Evolutionary conservation across 2,797 vertebrate genomes (phyloP).

Genomic region (Pangasius sanitwongsei): DNA sequence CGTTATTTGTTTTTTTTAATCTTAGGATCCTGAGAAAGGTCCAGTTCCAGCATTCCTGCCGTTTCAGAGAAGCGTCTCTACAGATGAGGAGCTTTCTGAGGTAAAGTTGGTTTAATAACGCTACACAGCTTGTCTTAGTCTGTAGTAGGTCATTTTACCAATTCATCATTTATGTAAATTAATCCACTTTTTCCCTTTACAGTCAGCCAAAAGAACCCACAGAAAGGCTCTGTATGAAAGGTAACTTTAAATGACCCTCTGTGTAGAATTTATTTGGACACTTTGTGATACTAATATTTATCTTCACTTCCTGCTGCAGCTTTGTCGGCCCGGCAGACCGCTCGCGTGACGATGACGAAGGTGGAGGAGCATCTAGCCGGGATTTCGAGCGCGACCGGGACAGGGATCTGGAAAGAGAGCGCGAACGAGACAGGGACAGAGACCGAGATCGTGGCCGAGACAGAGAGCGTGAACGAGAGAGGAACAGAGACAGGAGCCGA

Average conservation of each 20-base stretch:
- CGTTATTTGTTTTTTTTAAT: constrained; percentile 27
- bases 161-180: background rate
- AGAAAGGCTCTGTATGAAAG: constrained; percentile 90
- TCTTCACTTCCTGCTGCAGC: constrained; percentile 64
- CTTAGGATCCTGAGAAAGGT: constrained; percentile 91
- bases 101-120: constrained; percentile 64
- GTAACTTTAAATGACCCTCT: constrained; percentile 66
- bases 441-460: constrained; percentile 64
- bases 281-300: background rate
- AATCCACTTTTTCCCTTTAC: constrained; percentile 52
- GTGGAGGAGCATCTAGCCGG: constrained; percentile 24
- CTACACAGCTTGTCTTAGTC: background rate
- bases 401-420: constrained; percentile 58
- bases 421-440: constrained; percentile 61
- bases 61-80: constrained; percentile 89
- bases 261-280: background rate
- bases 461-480: constrained; percentile 67
- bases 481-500: constrained; percentile 33
- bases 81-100: constrained; percentile 87
- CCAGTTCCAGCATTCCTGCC: constrained; percentile 88
- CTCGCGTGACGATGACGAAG: constrained; percentile 76
- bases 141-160: no score
- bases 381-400: constrained; percentile 53
- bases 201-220: constrained; percentile 83
- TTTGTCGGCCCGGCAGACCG: constrained; percentile 86